Percentiles rank a stretch among this genome's conserved stretches.
phyloP scores from a whole-genome alignment of 2,888 invertebrate species.

The Tinea trinotella region DNA sequence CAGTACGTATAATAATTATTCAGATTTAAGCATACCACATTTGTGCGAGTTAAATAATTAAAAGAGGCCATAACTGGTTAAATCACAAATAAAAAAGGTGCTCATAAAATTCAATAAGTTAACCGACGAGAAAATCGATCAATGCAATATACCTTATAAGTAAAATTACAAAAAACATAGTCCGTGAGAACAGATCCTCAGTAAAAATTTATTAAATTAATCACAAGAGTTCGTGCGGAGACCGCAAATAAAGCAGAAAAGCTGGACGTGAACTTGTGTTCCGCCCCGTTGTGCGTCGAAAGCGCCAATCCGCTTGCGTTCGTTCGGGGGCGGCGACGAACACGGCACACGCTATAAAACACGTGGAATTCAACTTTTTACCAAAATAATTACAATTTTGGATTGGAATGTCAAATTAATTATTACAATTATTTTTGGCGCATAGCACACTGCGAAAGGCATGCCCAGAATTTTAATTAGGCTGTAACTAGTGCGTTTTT shows the following conservation, averaged over 20 bases:
- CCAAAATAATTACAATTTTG: constrained; percentile 38
- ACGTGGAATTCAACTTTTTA: constrained; percentile 41
- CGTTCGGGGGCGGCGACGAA: constrained; percentile 30
- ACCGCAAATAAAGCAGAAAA: constrained; percentile 34
- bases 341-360: constrained; percentile 19
- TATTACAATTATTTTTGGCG: constrained; percentile 43
- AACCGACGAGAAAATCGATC: constrained; percentile 28
- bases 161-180: constrained; percentile 43
- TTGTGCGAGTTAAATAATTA: too few species aligned
- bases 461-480: constrained; percentile 21
- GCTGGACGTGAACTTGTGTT: constrained; percentile 21
- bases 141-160: constrained; percentile 24
- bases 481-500: constrained; percentile 12
- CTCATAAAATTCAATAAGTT: constrained; percentile 28
- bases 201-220: constrained; percentile 64
- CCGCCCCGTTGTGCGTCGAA: constrained; percentile 5
- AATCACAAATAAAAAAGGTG: neutral
- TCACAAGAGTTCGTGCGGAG: constrained; percentile 46
- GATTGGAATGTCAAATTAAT: constrained; percentile 49
- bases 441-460: constrained; percentile 26
- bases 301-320: constrained; percentile 36
- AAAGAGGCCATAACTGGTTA: neutral
- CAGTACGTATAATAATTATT: too few species aligned
- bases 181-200: constrained; percentile 48
- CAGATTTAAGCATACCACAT: too few species aligned